These are phyloP conservation scores for Kryphioiulus occultus DNA, from an alignment of 2,888 invertebrate species.

Conservation along the genomic window DNA sequence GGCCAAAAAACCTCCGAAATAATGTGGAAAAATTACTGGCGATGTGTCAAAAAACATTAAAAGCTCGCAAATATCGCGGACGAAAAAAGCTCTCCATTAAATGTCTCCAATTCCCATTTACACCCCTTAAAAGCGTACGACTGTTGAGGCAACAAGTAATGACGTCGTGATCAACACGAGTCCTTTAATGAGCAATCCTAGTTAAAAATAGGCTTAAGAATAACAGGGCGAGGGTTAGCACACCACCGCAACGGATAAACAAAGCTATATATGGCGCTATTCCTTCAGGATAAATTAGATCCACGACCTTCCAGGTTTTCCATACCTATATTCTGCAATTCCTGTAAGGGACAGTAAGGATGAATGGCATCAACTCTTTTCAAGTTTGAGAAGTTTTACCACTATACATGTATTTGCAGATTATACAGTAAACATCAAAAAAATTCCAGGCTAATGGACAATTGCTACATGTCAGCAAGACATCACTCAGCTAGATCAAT, in stretches of 20 bases:
- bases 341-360: too few species aligned
- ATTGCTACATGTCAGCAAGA: too few species aligned
- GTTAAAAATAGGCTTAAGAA: background rate
- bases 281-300: background rate
- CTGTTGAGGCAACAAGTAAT: constrained; percentile 39
- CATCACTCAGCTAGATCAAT: too few species aligned
- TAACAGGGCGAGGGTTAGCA: constrained; percentile 7
- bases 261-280: background rate
- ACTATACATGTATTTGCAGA: too few species aligned
- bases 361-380: too few species aligned
- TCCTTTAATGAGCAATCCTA: constrained; percentile 4
- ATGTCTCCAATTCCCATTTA: constrained; percentile 20
- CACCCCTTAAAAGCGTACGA: background rate
- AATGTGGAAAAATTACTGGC: constrained; percentile 45
- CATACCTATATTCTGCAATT: too few species aligned
- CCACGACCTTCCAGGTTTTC: background rate
- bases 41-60: constrained; percentile 43
- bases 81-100: constrained; percentile 42
- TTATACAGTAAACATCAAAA: too few species aligned
- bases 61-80: background rate
- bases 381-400: too few species aligned
- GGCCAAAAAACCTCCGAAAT: background rate
- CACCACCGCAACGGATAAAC: background rate
- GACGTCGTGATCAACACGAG: constrained; percentile 28
- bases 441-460: too few species aligned